A percentile compares a stretch with the other conserved stretches of the same genome.
phyloP scores from a whole-genome alignment of 2,797 vertebrate genomes.

The Myotis daubentonii region DNA sequence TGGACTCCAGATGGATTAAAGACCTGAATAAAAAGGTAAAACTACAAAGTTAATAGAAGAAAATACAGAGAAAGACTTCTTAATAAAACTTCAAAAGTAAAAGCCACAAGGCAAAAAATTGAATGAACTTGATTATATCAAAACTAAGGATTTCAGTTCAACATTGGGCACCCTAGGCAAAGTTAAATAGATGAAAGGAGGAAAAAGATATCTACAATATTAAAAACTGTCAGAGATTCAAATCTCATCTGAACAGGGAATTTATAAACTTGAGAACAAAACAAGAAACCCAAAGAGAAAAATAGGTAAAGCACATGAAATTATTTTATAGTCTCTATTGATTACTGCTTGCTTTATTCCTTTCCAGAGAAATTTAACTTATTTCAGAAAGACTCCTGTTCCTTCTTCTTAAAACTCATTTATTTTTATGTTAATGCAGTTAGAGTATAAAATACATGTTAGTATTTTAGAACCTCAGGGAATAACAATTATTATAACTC shows the following conservation, averaged over 20 bases:
- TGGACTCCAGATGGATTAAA: neutral
- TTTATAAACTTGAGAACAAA: neutral
- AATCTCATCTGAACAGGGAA: neutral
- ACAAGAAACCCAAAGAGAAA: constrained; percentile 16
- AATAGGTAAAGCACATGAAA: neutral
- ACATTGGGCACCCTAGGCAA: neutral
- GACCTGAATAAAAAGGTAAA: neutral
- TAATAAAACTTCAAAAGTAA: constrained; percentile 16
- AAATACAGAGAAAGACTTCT: neutral
- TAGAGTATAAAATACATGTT: neutral
- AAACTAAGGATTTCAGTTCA: neutral
- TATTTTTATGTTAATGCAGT: constrained; percentile 8
- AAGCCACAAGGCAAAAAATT: neutral
- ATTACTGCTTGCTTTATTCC: constrained; percentile 7
- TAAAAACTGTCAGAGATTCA: neutral
- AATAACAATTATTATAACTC: constrained; percentile 29
- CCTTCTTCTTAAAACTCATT: constrained; percentile 38
- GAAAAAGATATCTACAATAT: neutral
- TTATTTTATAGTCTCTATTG: neutral
- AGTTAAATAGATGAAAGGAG: neutral
- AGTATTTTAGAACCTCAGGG: constrained; percentile 30
- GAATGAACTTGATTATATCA: neutral
- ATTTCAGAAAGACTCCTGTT: neutral
- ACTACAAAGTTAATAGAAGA: neutral
- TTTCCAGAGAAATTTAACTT: neutral